Evolutionary conservation across 1,140 invertebrate species (phyloP), one percentile per base, ranked within the genome.

Genomic region (Luehdorfia chinensis): DNA sequence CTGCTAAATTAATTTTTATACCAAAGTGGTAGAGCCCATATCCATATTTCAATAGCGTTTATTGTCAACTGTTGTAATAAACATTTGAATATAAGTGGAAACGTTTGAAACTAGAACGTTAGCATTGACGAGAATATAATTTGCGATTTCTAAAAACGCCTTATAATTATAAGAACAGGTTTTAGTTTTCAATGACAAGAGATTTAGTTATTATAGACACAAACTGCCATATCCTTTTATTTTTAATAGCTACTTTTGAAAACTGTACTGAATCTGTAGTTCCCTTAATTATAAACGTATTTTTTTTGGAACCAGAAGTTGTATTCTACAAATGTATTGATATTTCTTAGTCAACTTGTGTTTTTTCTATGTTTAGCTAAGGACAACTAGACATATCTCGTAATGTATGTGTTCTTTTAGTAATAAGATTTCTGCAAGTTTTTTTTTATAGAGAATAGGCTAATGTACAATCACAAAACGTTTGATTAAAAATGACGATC

Each of bases 81-180:
- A 72, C 59, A 67, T 72, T 75, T 69, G 63, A 66, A 67, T 68
- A 68, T 72, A 69, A 75, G 63, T 66, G 59, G 67, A 70, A 75
- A 71, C 55, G 47, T 50, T 61, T 56, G 64, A 64, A 67, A 59
- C 59, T 63, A 32, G 28, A 47, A 43, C 37, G 34, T 53, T 6
- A 15, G 33, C 43, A 36, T 54, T 45, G 50, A 49, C 59, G 50
- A 58, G 15, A 27, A 37, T 18, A 36, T 46, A 31, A 43, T 47
- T 39, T 41, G 31, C 18, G 28, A 18, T 23, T 30, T 9, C 32
- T 37, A 32, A 21, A 37, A 48, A 46, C 12, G 7, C 34, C 30
- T 58, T 49, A 46, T 50, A 16, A 3, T 11, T 21, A 6, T 6
- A 18, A 8, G 7, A 5, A 46, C 50, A 59, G 52, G 52, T 41